Conservation (phyloP, 2,888 invertebrate genomes). For the Cryptocheilus praepositus region DNA sequence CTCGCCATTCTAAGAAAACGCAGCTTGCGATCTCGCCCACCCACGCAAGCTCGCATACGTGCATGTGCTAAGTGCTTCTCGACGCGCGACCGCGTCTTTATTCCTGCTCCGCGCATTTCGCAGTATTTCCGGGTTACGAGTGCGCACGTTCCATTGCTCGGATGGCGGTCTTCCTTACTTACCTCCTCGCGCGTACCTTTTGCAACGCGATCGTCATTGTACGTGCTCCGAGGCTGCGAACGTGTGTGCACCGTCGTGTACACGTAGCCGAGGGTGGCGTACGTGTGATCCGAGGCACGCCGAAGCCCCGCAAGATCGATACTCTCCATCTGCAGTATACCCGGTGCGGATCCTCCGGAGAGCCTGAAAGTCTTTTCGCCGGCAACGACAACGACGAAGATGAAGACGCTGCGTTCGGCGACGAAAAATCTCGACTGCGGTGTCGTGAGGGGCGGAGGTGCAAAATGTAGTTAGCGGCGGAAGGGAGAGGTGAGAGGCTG, state of each 20-base stretch:
- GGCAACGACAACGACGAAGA: slow-evolving; percentile 1
- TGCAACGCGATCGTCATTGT: background rate
- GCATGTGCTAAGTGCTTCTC: too few species aligned
- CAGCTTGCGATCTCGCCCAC: too few species aligned
- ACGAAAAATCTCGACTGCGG: too few species aligned
- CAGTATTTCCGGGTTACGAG: too few species aligned
- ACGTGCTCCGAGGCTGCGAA: slow-evolving; percentile 2
- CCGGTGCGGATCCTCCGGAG: slow-evolving; percentile 22
- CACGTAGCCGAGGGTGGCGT: background rate
- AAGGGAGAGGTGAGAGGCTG: too few species aligned
- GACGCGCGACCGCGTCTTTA: too few species aligned
- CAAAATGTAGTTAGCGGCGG: too few species aligned
- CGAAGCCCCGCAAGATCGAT: slow-evolving; percentile 36
- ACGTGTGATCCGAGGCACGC: slow-evolving; percentile 12
- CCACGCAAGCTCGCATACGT: too few species aligned
- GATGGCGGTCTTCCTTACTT: background rate
- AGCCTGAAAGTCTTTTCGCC: slow-evolving; percentile 13
- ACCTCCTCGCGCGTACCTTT: background rate
- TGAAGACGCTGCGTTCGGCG: background rate
- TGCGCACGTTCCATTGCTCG: too few species aligned
- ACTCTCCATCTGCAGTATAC: slow-evolving; percentile 41
- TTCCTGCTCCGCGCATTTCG: too few species aligned
- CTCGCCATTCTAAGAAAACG: too few species aligned
- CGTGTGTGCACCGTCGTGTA: slow-evolving; percentile 8
- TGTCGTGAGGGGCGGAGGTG: too few species aligned